A percentile compares a stretch with the other conserved stretches of the same genome.
Evolutionary conservation across 1,140 invertebrate species (phyloP).

Genomic region (Palaemon carinicauda): DNA sequence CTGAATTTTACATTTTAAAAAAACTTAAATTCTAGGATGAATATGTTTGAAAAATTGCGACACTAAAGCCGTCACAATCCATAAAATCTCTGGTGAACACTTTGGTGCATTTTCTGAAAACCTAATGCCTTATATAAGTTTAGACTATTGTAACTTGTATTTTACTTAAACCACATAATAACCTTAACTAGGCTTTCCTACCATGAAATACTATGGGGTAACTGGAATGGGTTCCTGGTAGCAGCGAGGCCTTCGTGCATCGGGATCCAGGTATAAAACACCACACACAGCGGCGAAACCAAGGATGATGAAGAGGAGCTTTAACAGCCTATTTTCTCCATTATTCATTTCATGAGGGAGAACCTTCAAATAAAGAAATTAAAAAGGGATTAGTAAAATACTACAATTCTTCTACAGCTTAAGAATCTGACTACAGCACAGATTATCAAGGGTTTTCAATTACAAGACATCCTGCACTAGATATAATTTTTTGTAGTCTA

Average conservation of each 20-base stretch:
- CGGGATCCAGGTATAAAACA: conserved; percentile 62
- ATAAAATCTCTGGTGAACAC: no score
- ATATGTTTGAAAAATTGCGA: no score
- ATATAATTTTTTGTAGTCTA: no score
- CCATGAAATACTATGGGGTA: neutral
- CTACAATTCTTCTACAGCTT: neutral
- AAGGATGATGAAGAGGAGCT: conserved; percentile 68
- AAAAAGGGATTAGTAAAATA: neutral
- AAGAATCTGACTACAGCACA: neutral
- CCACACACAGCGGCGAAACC: conserved; percentile 67
- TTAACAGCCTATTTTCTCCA: conserved; percentile 65
- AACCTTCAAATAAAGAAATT: conserved; percentile 66
- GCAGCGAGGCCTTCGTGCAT: conserved; percentile 32
- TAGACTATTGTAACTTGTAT: no score
- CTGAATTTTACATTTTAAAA: no score
- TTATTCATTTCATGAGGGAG: conserved; percentile 76
- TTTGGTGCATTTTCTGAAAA: no score
- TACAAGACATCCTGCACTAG: no score
- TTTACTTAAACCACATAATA: no score
- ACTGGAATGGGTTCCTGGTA: conserved; percentile 15
- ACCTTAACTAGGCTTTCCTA: no score
- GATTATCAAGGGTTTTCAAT: neutral
- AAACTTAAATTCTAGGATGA: no score
- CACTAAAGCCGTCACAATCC: no score
- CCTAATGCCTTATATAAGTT: no score